These are phyloP conservation scores for Rhabditoides inermis DNA, from an alignment of 2,888 invertebrate genomes.

Conservation along the genomic window DNA sequence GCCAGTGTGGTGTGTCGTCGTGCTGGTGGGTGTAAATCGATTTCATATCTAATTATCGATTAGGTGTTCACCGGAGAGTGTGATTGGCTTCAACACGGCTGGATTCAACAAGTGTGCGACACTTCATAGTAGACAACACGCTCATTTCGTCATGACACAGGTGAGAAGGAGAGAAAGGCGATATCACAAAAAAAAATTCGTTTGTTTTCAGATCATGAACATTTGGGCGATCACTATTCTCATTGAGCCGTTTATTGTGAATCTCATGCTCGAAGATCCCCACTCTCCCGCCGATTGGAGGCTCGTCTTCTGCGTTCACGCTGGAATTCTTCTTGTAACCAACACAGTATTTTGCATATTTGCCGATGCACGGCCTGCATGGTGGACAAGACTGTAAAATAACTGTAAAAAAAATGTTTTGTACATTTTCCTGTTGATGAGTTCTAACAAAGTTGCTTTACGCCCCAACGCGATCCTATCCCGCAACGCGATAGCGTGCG, in stretches of 20 bases:
- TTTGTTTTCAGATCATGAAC: conserved; percentile 25
- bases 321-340: conserved; percentile 15
- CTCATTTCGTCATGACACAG: conserved; percentile 23
- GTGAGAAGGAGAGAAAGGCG: too few species aligned
- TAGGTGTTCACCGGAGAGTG: too few species aligned
- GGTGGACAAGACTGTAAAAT: conserved; percentile 10
- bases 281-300: conserved; percentile 23
- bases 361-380: conserved; percentile 19
- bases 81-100: conserved; percentile 26
- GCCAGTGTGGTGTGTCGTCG: conserved; percentile 16
- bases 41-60: too few species aligned
- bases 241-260: conserved; percentile 26
- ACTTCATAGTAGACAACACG: conserved; percentile 24
- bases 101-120: conserved; percentile 32
- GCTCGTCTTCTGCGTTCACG: conserved; percentile 23
- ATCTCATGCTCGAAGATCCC: conserved; percentile 15
- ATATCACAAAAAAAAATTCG: too few species aligned
- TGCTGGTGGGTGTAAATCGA: conserved; percentile 14
- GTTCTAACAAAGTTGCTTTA: too few species aligned
- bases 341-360: conserved; percentile 18
- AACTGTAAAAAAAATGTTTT: conserved; percentile 5
- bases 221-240: conserved; percentile 24
- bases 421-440: not conserved
- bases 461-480: too few species aligned
- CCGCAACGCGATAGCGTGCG: too few species aligned